These are phyloP conservation scores for Holotrichia oblita DNA, from an alignment of 1,140 invertebrate species.

Conservation along the genomic window DNA sequence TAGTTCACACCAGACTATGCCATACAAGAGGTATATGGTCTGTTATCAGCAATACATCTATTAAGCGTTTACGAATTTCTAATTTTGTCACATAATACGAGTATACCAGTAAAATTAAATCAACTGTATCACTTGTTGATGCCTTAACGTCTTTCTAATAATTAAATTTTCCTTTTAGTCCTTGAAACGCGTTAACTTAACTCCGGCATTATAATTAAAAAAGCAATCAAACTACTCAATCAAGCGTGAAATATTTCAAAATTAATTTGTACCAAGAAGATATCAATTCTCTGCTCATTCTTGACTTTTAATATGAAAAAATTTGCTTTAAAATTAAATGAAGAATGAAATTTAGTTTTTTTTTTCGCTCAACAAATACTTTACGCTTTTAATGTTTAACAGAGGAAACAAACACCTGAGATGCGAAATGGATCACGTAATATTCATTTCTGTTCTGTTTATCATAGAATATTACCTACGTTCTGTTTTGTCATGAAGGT, in stretches of 20 bases:
- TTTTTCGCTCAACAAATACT: too few species aligned
- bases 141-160: background rate
- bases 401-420: too few species aligned
- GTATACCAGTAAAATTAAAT: background rate
- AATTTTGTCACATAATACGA: conserved; percentile 19
- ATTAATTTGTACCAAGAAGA: background rate
- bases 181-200: background rate
- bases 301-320: background rate
- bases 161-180: conserved; percentile 2
- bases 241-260: conserved; percentile 1
- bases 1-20: too few species aligned
- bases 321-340: background rate
- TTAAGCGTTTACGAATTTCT: background rate
- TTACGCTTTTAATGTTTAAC: too few species aligned
- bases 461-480: background rate
- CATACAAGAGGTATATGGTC: background rate
- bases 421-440: too few species aligned
- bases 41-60: background rate
- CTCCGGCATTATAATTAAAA: conserved; percentile 3
- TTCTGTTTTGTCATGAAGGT: background rate
- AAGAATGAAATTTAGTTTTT: background rate
- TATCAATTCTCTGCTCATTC: background rate
- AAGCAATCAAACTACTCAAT: conserved; percentile 20
- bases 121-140: background rate
- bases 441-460: background rate